Evolutionary conservation across 1,140 invertebrate genomes (phyloP), one percentile per base, ranked within the genome.

Genomic region (Drosophila kurseongensis): DNA sequence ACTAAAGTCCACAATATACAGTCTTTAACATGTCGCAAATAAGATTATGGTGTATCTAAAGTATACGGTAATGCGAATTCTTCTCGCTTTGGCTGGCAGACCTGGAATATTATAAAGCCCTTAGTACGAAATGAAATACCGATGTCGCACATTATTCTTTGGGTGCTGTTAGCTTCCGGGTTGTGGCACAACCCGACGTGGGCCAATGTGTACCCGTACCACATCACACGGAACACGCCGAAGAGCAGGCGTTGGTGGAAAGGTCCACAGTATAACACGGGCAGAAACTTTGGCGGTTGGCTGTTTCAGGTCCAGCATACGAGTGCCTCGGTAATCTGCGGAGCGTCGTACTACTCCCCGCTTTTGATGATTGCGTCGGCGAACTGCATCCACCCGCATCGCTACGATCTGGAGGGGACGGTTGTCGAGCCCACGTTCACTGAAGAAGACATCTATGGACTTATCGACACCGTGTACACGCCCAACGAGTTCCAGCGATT

Each of bases 331-430:
- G 9, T 29, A 2, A 45, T 58, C 27, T 79, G 67, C n/a, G 63
- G 73, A 35, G 76, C 66, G 13, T 16, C 67, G 5, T 79, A 76
- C 42, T 66, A 41, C 14, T 18, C 71, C 1, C 60, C 71, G 1
- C 2, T 55, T 0, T 23, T 78, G 56, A 60, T 78, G 10, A 23
- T 80, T 10, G 57, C 57, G 9, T 80, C 78, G 0, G 78, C 56
- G 10, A 78, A 58, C 47, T 80, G 78, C 23, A 69, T 80, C 14
- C 4, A 48, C 6, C 69, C 63, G 0, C 55, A 55, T 47, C 56
- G 61, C 2, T 63, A 63, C 9, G 51, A 44, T 12, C 3, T 59
- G 0, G 32, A 41, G 1, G 52, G 54, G 4, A 35, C 44, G 8
- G 63, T 29, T 27, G 75, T 67, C 4, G 56, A 61, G 9, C 42